A percentile compares a stretch with the other conserved stretches of the same genome.
Evolutionary conservation across 2,113 vertebrate species (phyloP).

Genomic region (Emydocephalus ijimae): DNA sequence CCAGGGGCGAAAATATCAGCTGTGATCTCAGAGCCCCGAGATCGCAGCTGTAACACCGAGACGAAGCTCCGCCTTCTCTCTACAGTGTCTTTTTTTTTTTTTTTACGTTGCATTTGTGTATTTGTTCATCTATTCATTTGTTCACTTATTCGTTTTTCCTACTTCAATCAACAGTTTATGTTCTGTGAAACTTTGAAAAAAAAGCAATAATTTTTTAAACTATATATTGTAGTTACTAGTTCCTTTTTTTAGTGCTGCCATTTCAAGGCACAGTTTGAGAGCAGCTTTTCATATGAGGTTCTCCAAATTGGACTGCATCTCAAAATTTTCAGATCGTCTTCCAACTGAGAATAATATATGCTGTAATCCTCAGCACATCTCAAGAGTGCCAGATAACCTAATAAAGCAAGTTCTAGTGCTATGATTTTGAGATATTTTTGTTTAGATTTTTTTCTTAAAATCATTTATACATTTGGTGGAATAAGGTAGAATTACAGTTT

Average conservation of each 20-base stretch:
- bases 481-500: conserved; percentile 70
- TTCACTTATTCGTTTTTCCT: not conserved
- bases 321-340: not conserved
- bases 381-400: not conserved
- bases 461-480: conserved; percentile 61
- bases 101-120: not conserved
- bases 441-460: conserved; percentile 64
- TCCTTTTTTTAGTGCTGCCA: not conserved
- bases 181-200: not conserved
- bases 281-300: not conserved
- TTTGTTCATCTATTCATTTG: too few relatives aligned
- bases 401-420: not conserved
- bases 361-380: not conserved
- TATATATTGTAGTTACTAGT: not conserved
- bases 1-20: too few relatives aligned
- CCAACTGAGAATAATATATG: not conserved
- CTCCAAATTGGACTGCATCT: not conserved
- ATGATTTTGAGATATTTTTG: conserved; percentile 32
- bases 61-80: too few relatives aligned
- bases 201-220: not conserved
- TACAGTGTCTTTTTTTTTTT: not conserved
- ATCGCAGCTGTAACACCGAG: too few relatives aligned
- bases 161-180: not conserved
- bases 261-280: not conserved
- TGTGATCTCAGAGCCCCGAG: too few relatives aligned